These are phyloP conservation scores for Aphaenogaster rudis DNA, from an alignment of 1,140 invertebrate genomes.

Conservation along the genomic window DNA sequence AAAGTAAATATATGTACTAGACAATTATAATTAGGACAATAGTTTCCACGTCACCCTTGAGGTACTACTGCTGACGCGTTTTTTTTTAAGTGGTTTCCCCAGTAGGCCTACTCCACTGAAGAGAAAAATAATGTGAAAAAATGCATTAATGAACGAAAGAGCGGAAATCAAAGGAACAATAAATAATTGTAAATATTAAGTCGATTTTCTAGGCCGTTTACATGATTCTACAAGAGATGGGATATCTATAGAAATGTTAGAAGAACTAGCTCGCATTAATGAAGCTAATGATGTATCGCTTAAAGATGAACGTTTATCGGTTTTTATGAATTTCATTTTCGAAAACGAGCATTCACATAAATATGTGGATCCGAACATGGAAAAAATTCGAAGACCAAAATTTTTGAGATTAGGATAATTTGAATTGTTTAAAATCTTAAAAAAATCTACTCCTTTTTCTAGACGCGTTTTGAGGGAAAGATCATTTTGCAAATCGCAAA, in stretches of 20 bases:
- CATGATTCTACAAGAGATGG: not conserved
- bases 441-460: conserved; percentile 1
- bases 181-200: not conserved
- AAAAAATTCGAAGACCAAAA: not conserved
- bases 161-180: no score
- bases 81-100: no score
- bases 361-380: not conserved
- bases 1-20: no score
- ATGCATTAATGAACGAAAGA: no score
- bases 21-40: no score
- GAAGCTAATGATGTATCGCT: not conserved
- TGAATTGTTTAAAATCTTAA: not conserved
- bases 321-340: not conserved
- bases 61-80: no score
- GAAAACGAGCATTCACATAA: conserved; percentile 1
- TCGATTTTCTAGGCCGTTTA: not conserved
- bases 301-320: not conserved
- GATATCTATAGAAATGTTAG: not conserved
- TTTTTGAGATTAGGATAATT: not conserved
- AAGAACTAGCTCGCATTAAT: not conserved
- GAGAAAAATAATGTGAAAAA: no score
- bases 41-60: no score
- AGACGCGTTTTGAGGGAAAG: not conserved
- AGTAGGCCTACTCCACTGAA: no score
- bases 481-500: not conserved